Base-by-base conservation (phyloP, 2,888 invertebrate species). In the Synanthedon formicaeformis region DNA sequence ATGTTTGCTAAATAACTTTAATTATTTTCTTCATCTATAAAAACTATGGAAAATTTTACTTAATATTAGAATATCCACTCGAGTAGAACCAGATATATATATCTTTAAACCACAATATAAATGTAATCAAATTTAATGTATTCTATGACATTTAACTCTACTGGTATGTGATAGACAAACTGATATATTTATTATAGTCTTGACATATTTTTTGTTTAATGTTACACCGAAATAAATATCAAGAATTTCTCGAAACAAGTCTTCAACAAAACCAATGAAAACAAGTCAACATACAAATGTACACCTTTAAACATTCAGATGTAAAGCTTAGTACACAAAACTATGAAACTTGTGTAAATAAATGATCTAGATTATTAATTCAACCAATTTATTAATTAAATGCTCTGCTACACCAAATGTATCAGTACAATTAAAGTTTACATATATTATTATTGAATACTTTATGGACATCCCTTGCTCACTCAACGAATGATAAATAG, bases 121-220 rank as follows among this genome's bases (percentile, higher is more conserved):
- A 45, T 45, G 14, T 14, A 45, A 45, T 14, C 45, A 45, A 14
- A 34, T 41, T 51, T 54, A 50, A 54, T 54, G 51, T 50, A 41
- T 48, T 48, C 16, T 48, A n/a, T 56, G 56, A 56, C 56, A 56
- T 56, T 56, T 45, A 14, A 14, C 6, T 45, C 6, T 13, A 45
- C 10, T 34, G 34, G 34, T 13, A 45, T 45, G 14, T 45, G 14
- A 13, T 1, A 45, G 13, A 45, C 12, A 45, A 45, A 41, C 41
- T n/a, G 41, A 41, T 41, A n/a, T 41, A 41, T 41, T 41, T 4
- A 41, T 41, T 12, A n/a, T 2, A 41, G 6, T 45, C 13, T 45
- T 45, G 45, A 14, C 45, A 45, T n/a, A 14, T 14, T 13, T 45
- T n/a, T 45, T n/a, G 13, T 45, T 12, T 45, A 45, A 45, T 45